Evolutionary conservation across 2,797 vertebrate genomes (phyloP).

Genomic region (Tapera naevia): DNA sequence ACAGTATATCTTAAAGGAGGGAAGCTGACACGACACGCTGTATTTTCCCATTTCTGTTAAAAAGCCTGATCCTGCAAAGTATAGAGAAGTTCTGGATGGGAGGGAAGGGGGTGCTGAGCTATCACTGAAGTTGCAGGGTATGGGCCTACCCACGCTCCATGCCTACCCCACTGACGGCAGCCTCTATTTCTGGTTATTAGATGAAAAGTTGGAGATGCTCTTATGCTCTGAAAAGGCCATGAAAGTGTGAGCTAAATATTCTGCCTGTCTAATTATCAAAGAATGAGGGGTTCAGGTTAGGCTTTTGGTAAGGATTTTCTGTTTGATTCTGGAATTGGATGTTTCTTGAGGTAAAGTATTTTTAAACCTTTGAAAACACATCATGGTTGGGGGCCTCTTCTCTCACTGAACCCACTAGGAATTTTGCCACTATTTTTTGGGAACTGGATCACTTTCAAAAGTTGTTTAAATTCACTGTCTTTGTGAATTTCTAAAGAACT

Average conservation of each 20-base stretch:
- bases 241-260: background rate
- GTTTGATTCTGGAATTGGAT: background rate
- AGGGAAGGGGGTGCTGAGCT: background rate
- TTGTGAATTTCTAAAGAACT: background rate
- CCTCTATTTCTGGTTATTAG: background rate
- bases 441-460: background rate
- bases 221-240: background rate
- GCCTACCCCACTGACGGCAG: background rate
- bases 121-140: background rate
- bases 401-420: background rate
- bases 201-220: background rate
- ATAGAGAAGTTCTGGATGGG: background rate
- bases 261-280: background rate
- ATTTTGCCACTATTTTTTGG: background rate
- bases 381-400: background rate
- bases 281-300: background rate
- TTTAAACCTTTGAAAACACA: background rate
- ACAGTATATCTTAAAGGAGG: constrained; percentile 53
- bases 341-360: background rate
- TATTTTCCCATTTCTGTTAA: constrained; percentile 34
- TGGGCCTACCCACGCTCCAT: accelerated
- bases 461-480: background rate
- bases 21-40: background rate
- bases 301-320: background rate
- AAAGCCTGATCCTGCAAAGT: background rate